Percentiles rank a stretch among this genome's conserved stretches.
These are phyloP conservation scores for Ectropis crepuscularia DNA, from an alignment of 2,888 invertebrate species.

Conservation along the genomic window DNA sequence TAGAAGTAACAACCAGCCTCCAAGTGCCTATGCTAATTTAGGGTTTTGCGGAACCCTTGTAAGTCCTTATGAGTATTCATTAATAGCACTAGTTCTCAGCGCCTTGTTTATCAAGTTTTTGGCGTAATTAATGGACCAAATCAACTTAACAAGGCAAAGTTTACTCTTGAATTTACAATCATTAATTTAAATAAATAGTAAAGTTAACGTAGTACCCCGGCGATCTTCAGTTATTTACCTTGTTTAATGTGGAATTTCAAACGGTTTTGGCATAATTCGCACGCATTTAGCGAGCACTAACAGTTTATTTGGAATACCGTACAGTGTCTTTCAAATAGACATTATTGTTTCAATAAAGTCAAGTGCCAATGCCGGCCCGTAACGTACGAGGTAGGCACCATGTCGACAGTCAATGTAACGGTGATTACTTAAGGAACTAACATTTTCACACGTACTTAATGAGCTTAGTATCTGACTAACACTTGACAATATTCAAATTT, in stretches of 20 bases:
- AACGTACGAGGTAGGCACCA: conserved; percentile 52
- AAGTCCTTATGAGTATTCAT: no score
- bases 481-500: conserved; percentile 16
- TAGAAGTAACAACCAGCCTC: background rate
- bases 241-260: background rate
- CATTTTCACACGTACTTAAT: conserved; percentile 63
- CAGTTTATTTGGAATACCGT: background rate
- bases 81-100: background rate
- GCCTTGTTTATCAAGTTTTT: background rate
- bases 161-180: no score
- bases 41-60: background rate
- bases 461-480: conserved; percentile 20
- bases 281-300: background rate
- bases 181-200: no score
- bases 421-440: conserved; percentile 57
- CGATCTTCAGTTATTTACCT: background rate
- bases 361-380: conserved; percentile 28
- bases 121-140: background rate
- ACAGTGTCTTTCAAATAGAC: conserved; percentile 36
- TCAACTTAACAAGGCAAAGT: background rate
- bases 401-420: conserved; percentile 61
- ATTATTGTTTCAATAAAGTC: conserved; percentile 54
- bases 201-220: no score
- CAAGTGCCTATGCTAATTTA: background rate
- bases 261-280: background rate